Evolutionary conservation across 2,888 invertebrate species (phyloP).

Genomic region (Neria commutata): DNA sequence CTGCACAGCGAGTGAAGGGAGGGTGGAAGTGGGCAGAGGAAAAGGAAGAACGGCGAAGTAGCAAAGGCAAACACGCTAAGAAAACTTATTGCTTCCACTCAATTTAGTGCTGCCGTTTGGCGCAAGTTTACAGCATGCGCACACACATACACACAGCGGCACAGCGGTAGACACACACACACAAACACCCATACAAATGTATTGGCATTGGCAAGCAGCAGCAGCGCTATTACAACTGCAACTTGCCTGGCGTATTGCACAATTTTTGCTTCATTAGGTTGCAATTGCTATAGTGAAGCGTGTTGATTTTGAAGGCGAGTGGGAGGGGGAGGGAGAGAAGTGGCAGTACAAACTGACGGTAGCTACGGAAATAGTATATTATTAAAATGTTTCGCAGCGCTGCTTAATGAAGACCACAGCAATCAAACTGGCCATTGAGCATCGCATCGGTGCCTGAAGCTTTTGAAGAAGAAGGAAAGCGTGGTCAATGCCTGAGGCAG

Average conservation of each 20-base stretch:
- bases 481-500: not conserved
- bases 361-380: no score
- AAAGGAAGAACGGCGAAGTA: no score
- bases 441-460: not conserved
- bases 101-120: conserved; percentile 21
- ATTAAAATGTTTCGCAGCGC: not conserved
- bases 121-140: not conserved
- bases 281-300: conserved; percentile 11
- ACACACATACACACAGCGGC: no score
- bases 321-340: not conserved
- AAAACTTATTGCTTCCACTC: conserved; percentile 26
- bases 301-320: conserved; percentile 1
- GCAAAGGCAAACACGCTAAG: no score
- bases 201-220: no score
- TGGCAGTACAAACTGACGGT: not conserved
- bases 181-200: no score
- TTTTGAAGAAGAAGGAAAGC: conserved; percentile 7
- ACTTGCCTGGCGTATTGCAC: not conserved
- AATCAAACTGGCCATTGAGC: not conserved
- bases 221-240: not conserved
- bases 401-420: not conserved
- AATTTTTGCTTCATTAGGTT: conserved; percentile 26
- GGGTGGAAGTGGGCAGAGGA: no score
- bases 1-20: no score
- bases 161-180: no score